Base-by-base conservation (phyloP, 2,113 vertebrate genomes). In the Galemys pyrenaicus region DNA sequence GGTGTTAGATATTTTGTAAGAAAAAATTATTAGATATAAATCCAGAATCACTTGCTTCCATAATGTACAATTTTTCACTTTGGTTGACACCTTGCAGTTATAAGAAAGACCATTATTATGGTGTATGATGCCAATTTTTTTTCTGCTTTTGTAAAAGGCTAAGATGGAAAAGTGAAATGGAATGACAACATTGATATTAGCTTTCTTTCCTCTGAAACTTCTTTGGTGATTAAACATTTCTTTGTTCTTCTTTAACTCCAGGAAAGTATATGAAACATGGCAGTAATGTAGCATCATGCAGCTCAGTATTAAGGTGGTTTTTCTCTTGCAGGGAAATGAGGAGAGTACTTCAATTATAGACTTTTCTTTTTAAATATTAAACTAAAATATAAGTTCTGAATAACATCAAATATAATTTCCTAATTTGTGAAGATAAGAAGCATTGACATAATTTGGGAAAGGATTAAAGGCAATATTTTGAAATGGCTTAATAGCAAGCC, bases 271-370 rank as follows among this genome's bases (percentile, higher is more conserved):
- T 32, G 39, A 60, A 49, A 41, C 5, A 20, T 26, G 32, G 26
- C 1, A 15, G 32, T 35, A 51, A 60, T 13, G 0, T 2, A n/a
- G 26, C 2, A 5, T 13, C 9, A 11, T 8, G 5, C 16, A 56
- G 15, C 54, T 87, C 4, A 41, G 13, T 13, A 39, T 35, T 41
- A 49, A 67, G 10, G 41, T 60, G 41, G 11, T 0, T 62, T 60
- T 19, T 65, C 49, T 68, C 51, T 49, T 77, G 67, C 28, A 41
- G n/a, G 39, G 20, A 26, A 32, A 39, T n/a, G 35, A 54, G 3
- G 19, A 41, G 13, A 22, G 37, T 39, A 39, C 58, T 58, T 67
- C 26, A 74, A 62, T 16, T 74, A 49, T 30, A 51, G 49, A 60
- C 7, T 37, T 60, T 87, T 60, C 4, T 6, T 75, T 87, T 82